Conservation (phyloP, 1,140 invertebrate genomes). For the Solenopsis invicta region DNA sequence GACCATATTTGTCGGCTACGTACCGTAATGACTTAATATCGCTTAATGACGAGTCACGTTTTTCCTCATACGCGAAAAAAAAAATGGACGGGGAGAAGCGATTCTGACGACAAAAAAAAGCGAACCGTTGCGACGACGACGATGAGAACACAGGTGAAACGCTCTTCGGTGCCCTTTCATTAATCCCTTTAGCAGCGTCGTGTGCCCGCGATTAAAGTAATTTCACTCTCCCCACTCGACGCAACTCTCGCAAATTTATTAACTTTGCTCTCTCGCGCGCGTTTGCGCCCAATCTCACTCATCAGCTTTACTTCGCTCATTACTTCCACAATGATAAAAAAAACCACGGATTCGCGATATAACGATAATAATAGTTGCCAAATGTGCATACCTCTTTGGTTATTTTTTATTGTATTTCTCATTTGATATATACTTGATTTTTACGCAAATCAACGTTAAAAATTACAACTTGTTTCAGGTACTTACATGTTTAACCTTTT, state of each 20-base stretch:
- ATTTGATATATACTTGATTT: no score
- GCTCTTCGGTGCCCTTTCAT: constrained; percentile 29
- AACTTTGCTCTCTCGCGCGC: constrained; percentile 51
- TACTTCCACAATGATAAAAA: constrained; percentile 16
- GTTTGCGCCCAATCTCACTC: background rate
- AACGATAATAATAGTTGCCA: constrained; percentile 3
- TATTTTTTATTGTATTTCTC: no score
- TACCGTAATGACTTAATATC: constrained; percentile 48
- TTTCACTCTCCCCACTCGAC: constrained; percentile 17
- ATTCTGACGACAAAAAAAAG: background rate
- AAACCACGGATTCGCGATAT: constrained; percentile 23
- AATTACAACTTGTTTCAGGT: no score
- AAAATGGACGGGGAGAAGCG: background rate
- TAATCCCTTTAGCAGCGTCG: constrained; percentile 38
- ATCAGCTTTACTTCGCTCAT: constrained; percentile 9
- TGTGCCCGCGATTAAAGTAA: constrained; percentile 48
- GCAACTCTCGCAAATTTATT: constrained; percentile 39
- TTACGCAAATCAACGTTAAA: no score
- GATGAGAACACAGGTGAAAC: constrained; percentile 6
- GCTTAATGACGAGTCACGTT: constrained; percentile 28
- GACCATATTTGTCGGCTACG: background rate
- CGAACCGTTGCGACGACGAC: background rate
- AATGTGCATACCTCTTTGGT: no score
- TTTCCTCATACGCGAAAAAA: constrained; percentile 29
- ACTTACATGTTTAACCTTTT: no score